Conservation (phyloP, 2,797 vertebrate genomes). For the Micrastur ruficollis region DNA sequence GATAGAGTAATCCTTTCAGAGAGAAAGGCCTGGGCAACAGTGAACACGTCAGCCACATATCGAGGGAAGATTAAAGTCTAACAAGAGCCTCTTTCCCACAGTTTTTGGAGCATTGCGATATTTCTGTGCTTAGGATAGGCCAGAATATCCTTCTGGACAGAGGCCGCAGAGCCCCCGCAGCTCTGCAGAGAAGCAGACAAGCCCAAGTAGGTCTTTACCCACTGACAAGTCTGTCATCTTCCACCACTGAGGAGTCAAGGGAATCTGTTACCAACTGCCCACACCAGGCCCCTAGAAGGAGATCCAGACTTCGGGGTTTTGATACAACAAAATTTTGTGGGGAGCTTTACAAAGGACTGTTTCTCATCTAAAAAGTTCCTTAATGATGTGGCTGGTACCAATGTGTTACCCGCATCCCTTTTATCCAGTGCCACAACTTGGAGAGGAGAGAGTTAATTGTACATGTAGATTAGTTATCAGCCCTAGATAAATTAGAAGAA, state of each 20-base stretch:
- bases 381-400: neutral
- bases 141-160: neutral
- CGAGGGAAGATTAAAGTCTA: constrained; percentile 22
- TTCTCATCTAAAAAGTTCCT: neutral
- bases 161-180: neutral
- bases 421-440: neutral
- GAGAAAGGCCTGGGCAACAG: neutral
- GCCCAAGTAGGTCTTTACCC: neutral
- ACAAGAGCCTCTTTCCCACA: constrained; percentile 22
- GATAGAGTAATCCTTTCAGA: constrained; percentile 48
- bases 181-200: neutral
- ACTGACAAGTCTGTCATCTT: neutral
- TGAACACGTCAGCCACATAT: constrained; percentile 10
- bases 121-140: neutral
- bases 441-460: neutral
- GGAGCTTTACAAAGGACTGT: neutral
- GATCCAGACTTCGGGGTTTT: neutral
- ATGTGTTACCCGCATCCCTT: neutral
- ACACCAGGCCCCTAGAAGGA: neutral
- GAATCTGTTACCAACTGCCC: neutral
- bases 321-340: neutral
- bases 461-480: neutral
- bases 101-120: neutral
- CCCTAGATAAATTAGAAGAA: neutral
- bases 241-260: neutral